Base-by-base conservation (phyloP, 2,113 vertebrate genomes). In the Crypturellus undulatus region DNA sequence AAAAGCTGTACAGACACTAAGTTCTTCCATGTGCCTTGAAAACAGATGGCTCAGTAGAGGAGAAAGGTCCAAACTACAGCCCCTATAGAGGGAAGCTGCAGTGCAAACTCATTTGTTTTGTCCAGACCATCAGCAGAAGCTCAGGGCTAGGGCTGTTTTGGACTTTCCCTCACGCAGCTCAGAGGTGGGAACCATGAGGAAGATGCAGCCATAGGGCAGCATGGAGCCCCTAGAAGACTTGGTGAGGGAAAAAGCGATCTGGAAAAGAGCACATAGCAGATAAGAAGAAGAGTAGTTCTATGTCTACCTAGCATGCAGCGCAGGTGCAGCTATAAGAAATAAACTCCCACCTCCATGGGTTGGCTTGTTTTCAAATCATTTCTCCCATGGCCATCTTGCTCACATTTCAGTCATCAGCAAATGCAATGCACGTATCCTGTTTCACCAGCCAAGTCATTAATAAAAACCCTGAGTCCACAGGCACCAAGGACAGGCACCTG, bases 1-100 rank as follows among this genome's bases (percentile, higher is more conserved):
- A 76, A 91, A 90, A 72, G 47, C 58, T 60, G 28, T n/a, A 82
- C 82, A 91, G 16, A 24, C 76, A 86, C 78, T 54, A 81, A 70
- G 19, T 62, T 89, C 19, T 71, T 77, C 65, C 49, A 62, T 22
- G 68, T 43, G 65, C 16, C 43, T 12, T 59, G 71, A 93, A 96
- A 96, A 95, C 72, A 16, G 1, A 38, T 87, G 63, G 36, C n/a
- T 0, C 0, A 52, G 56, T 38, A 68, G 69, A 79, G 21, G 32
- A 30, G 60, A 87, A 82, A 91, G 28, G 68, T 5, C 10, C 71
- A 87, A 92, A 94, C 56, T 40, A 69, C 52, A 84, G 34, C 34
- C 38, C 20, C 22, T 92, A 43, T 43, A 84, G 65, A 73, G 36
- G 22, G 18, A 24, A 26, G 47, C 24, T 79, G 42, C 20, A n/a